A percentile compares a stretch with the other conserved stretches of the same genome.
phyloP scores from a whole-genome alignment of 2,888 invertebrate genomes.

The Dicranocentrus wangi region DNA sequence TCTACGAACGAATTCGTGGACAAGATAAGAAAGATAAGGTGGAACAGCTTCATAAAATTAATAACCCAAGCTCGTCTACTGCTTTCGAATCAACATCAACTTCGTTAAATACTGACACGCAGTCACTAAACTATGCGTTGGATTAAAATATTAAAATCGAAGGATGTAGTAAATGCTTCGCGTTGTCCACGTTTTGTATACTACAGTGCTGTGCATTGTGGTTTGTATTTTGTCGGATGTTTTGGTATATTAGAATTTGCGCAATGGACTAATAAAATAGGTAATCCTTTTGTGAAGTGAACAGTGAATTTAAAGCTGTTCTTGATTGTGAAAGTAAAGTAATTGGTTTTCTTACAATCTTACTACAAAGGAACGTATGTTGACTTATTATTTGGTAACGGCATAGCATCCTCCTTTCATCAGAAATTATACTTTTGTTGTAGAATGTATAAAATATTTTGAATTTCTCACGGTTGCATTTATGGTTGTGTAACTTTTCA shows the following conservation, averaged over 20 bases:
- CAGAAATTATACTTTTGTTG: too few relatives aligned
- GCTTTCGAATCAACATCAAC: conserved; percentile 21
- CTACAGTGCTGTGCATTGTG: conserved; percentile 63
- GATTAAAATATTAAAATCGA: conserved; percentile 42
- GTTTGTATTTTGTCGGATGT: conserved; percentile 50
- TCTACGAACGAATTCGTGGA: conserved; percentile 89
- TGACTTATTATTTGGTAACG: too few relatives aligned
- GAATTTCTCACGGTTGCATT: too few relatives aligned
- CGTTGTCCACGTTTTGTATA: conserved; percentile 20
- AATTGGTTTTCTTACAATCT: conserved; percentile 38
- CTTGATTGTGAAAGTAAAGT: conserved; percentile 19
- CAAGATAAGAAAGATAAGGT: conserved; percentile 62
- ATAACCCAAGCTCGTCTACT: conserved; percentile 19
- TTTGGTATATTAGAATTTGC: conserved; percentile 39
- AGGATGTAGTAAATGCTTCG: too few relatives aligned
- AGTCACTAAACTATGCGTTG: conserved; percentile 16
- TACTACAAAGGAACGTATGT: too few relatives aligned
- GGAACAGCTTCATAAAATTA: conserved; percentile 36
- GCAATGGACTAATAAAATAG: too few relatives aligned
- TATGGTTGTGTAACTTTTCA: too few relatives aligned
- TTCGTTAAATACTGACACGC: conserved; percentile 11
- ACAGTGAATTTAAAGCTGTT: neutral
- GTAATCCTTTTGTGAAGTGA: too few relatives aligned
- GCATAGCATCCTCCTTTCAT: too few relatives aligned
- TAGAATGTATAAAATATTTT: too few relatives aligned